Evolutionary conservation across 2,888 invertebrate species (phyloP), one percentile per base, ranked within the genome.

Genomic region (Nomada flava): DNA sequence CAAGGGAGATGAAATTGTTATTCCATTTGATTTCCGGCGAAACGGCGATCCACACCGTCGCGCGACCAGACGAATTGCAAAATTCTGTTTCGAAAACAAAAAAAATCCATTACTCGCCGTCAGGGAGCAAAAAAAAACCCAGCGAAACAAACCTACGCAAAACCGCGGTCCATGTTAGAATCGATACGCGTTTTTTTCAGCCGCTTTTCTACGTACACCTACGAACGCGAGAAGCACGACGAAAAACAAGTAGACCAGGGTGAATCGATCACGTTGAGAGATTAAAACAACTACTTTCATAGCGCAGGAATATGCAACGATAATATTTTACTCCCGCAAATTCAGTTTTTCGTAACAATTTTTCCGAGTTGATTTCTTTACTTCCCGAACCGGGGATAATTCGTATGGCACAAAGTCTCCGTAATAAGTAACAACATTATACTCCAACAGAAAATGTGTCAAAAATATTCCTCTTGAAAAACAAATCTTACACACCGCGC

Each of bases 1-100:
- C 42, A 75, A 68, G n/a, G 47, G 68, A 26, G 15, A 60, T 44
- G 53, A 36, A 62, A 76, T 67, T 76, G 67, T 78, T 78, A 29
- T 67, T 67, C 53, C 67, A 18, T 23, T 29, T 76, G 60, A 67
- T 67, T 76, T 44, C 57, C 42, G 44, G 9, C 15, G 23, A 2
- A 42, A 42, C 59, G 23, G n/a, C n/a, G 53, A 20, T 42, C 50
- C 50, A 10, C 11, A 1, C 50, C 50, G 71, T n/a, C 47, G 23
- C 36, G 18, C 29, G 18, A 15, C 15, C 20, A 42, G 36, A 59
- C 26, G 26, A 60, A 53, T 76, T 47, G 77, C 53, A 76, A 67
- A 60, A 76, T 60, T 60, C 59, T 23, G 52, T 65, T 78, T 62
- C 47, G 36, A 76, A 76, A 76, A 78, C 36, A 5, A 36, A 36